phyloP scores from a whole-genome alignment of 2,113 vertebrate species.

The rabbit (Oryctolagus cuniculus) region DNA sequence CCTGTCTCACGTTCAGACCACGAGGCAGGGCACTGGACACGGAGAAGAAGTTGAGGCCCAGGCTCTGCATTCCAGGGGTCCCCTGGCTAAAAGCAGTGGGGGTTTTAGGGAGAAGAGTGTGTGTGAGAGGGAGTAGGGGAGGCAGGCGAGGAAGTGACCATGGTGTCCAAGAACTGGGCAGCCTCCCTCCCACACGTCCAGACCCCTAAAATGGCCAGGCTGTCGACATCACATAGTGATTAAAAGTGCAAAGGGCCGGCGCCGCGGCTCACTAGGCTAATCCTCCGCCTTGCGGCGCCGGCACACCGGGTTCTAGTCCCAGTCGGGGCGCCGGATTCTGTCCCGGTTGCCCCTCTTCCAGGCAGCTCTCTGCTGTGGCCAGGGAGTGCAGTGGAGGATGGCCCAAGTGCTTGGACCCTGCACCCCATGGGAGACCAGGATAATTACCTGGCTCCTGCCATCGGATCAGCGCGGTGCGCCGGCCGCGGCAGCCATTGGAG shows the following conservation, averaged over 20 bases:
- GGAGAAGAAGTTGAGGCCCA: background rate
- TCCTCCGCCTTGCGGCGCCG: too few species aligned
- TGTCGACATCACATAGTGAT: background rate
- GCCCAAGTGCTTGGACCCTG: too few species aligned
- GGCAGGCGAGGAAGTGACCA: background rate
- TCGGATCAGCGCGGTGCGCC: too few species aligned
- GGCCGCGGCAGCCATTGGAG: too few species aligned
- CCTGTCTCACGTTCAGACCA: background rate
- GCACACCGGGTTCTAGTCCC: too few species aligned
- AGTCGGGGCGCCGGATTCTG: too few species aligned
- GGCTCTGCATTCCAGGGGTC: background rate
- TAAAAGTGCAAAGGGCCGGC: background rate
- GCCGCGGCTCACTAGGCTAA: too few species aligned
- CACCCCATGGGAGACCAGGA: too few species aligned
- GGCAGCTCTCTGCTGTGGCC: too few species aligned
- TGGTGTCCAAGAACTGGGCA: background rate
- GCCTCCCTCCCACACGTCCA: background rate
- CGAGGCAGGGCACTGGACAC: background rate
- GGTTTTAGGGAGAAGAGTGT: slow-evolving; percentile 32
- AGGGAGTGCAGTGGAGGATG: too few species aligned
- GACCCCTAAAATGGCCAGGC: background rate
- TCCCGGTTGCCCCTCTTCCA: too few species aligned
- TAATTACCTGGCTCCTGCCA: too few species aligned
- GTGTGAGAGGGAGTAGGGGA: background rate
- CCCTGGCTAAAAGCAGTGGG: slow-evolving; percentile 55